Evolutionary conservation across 2,113 vertebrate species (phyloP).

Genomic region (Arvicanthis niloticus): DNA sequence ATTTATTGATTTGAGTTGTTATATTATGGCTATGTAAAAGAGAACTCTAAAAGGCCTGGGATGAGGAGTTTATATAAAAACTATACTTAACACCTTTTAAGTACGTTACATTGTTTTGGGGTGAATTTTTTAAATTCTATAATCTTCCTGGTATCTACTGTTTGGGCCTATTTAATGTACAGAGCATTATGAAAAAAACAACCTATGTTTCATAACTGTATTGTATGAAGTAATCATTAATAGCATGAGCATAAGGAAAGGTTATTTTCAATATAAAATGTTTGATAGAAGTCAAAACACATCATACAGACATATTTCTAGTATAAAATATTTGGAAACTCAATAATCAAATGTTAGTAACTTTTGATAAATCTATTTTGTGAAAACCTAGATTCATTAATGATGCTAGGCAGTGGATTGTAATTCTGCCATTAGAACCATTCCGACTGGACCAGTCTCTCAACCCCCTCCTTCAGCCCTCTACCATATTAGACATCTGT

Average conservation of each 20-base stretch:
- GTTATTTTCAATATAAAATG: constrained; percentile 44
- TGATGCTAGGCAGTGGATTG: background rate
- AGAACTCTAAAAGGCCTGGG: background rate
- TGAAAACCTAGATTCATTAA: constrained; percentile 1
- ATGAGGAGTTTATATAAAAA: background rate
- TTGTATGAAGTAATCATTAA: constrained; percentile 8
- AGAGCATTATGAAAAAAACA: background rate
- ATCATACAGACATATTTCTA: background rate
- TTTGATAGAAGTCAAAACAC: background rate
- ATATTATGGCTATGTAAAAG: background rate
- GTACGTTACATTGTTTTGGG: constrained; percentile 7
- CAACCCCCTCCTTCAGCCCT: background rate
- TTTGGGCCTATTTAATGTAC: background rate
- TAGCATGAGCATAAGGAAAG: background rate
- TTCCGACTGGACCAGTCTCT: background rate
- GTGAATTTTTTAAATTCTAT: background rate
- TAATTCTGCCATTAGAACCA: constrained; percentile 22
- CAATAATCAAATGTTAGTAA: constrained; percentile 19
- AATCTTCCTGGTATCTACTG: background rate
- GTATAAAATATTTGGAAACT: constrained; percentile 30
- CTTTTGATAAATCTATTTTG: constrained; percentile 2
- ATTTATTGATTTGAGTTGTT: constrained; percentile 36
- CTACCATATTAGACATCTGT: background rate
- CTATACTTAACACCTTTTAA: constrained; percentile 30
- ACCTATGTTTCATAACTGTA: background rate